phyloP scores from a whole-genome alignment of 2,888 invertebrate genomes.

The Pseudococcus longispinus region DNA sequence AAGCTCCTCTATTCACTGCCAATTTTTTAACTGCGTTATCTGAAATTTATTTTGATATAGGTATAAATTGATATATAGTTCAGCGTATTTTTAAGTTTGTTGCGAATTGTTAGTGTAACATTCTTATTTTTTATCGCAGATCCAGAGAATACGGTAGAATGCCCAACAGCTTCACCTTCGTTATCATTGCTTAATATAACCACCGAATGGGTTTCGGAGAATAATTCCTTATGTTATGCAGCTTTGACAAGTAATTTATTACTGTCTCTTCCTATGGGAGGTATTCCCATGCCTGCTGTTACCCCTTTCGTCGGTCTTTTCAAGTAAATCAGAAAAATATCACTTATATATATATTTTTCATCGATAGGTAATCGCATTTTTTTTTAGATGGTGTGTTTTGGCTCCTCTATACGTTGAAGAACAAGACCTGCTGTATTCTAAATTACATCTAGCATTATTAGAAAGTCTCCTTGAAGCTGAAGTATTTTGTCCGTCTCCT shows the following conservation, averaged over 20 bases:
- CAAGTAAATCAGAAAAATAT: constrained; percentile 60
- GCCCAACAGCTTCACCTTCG: constrained; percentile 39
- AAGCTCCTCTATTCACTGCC: constrained; percentile 84
- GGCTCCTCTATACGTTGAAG: constrained; percentile 68
- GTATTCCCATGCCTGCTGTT: constrained; percentile 83
- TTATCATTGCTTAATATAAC: constrained; percentile 71
- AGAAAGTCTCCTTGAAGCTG: constrained; percentile 70
- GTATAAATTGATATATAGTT: constrained; percentile 45
- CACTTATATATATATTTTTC: background rate
- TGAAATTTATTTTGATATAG: constrained; percentile 66
- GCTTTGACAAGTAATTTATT: constrained; percentile 69
- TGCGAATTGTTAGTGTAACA: background rate
- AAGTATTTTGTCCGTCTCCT: constrained; percentile 59
- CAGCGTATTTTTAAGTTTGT: too few species aligned
- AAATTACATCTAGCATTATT: constrained; percentile 74
- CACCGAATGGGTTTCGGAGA: constrained; percentile 74
- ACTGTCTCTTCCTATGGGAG: constrained; percentile 75
- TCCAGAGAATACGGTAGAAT: background rate
- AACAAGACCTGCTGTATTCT: constrained; percentile 66
- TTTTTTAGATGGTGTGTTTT: constrained; percentile 73
- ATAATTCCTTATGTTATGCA: constrained; percentile 73
- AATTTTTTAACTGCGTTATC: constrained; percentile 87
- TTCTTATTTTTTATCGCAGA: background rate
- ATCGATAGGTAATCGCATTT: background rate
- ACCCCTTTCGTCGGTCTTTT: constrained; percentile 83